phyloP scores from a whole-genome alignment of 2,797 vertebrate species.

The Carcharodon carcharias region DNA sequence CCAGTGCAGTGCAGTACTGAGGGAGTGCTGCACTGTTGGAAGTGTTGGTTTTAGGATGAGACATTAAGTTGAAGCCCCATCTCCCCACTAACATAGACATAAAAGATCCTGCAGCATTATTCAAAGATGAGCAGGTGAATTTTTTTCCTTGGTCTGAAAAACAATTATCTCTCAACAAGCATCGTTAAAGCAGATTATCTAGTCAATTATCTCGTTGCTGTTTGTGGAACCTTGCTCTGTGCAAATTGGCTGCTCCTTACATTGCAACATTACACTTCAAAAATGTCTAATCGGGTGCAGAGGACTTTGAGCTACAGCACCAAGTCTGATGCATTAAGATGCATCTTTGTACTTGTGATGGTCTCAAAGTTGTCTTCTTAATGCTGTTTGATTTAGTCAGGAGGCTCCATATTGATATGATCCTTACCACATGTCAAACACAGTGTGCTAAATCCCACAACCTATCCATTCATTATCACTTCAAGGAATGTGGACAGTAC shows the following conservation, averaged over 20 bases:
- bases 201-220: background rate
- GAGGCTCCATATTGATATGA: background rate
- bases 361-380: background rate
- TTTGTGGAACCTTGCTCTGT: background rate
- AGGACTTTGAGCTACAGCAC: too few relatives aligned
- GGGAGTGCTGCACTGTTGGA: background rate
- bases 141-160: background rate
- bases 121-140: background rate
- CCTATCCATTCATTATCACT: background rate
- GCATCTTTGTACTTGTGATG: background rate
- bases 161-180: background rate
- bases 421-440: background rate
- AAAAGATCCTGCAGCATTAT: background rate
- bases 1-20: background rate
- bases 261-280: background rate
- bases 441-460: background rate
- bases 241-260: background rate
- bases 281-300: background rate
- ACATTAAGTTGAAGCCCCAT: background rate
- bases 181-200: background rate
- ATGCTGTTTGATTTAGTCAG: background rate
- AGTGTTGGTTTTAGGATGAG: background rate
- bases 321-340: background rate
- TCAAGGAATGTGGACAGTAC: background rate
- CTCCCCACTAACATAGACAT: background rate